phyloP scores from a whole-genome alignment of 37 sponge, comb jelly and placozoan species.

The Theonella swinhoei region DNA sequence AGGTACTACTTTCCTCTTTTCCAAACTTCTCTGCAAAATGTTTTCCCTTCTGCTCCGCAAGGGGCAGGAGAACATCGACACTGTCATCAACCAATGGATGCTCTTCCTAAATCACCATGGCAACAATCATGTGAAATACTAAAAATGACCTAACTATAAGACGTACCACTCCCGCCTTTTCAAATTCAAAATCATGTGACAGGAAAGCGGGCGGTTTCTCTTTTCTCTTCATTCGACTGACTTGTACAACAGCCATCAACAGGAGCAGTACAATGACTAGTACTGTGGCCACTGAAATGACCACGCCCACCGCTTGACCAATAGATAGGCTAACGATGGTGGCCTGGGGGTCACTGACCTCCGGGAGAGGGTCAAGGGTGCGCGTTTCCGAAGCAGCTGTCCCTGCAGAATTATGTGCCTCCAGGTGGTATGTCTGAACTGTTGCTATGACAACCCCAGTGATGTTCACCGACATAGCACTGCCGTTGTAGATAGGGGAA shows the following conservation, averaged over 20 bases:
- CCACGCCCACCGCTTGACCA: conserved; percentile 14
- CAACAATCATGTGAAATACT: not conserved
- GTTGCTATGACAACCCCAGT: too few relatives aligned
- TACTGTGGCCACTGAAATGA: not conserved
- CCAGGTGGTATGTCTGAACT: conserved; percentile 30
- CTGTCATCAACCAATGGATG: conserved; percentile 34
- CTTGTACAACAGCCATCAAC: not conserved
- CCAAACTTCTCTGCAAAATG: conserved; percentile 69
- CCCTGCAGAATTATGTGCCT: conserved; percentile 70
- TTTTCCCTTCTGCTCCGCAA: conserved; percentile 44
- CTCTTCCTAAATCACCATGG: conserved; percentile 55
- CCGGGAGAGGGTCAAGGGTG: too few relatives aligned
- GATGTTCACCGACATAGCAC: not conserved
- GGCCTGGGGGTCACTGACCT: not conserved
- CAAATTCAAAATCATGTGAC: conserved; percentile 47
- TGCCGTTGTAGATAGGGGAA: conserved; percentile 37
- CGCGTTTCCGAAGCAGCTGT: conserved; percentile 2
- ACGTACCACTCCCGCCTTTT: conserved; percentile 60
- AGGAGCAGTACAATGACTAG: conserved; percentile 35
- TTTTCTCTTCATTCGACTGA: conserved; percentile 16
- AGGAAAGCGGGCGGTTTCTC: conserved; percentile 47
- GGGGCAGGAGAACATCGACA: conserved; percentile 41
- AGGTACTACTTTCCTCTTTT: conserved; percentile 9
- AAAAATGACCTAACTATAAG: not conserved
- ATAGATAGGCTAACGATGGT: conserved; percentile 9